phyloP scores from a whole-genome alignment of 64 coral and sea anemone genomes.

The Platygyra sinensis region DNA sequence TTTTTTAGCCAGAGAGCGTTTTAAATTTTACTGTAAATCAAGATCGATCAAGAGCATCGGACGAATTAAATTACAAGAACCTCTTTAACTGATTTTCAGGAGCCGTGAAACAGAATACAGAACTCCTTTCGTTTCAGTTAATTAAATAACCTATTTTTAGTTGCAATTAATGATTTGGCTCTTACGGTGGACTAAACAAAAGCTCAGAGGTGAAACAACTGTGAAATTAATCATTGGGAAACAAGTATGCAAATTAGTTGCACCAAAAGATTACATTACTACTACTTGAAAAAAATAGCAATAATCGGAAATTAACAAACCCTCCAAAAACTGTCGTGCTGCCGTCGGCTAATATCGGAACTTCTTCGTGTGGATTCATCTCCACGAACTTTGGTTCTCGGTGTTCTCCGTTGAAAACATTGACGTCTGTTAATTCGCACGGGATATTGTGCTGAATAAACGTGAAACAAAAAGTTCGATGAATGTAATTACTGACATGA shows the following conservation, averaged over 20 bases:
- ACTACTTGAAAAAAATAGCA: not conserved
- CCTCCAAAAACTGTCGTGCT: slow-evolving; percentile 70
- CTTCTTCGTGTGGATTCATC: slow-evolving; percentile 79
- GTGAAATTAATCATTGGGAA: not conserved
- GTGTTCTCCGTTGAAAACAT: slow-evolving; percentile 76
- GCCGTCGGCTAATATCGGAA: slow-evolving; percentile 69
- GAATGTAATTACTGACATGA: not conserved
- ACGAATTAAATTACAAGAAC: too few species aligned
- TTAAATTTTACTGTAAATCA: too few species aligned
- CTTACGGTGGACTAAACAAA: not conserved
- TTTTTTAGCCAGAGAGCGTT: too few species aligned
- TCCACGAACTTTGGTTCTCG: slow-evolving; percentile 39
- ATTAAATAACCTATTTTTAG: not conserved
- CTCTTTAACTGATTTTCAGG: too few species aligned
- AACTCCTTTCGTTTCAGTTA: not conserved
- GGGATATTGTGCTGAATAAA: slow-evolving; percentile 73
- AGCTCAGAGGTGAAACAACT: not conserved
- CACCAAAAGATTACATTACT: too few species aligned
- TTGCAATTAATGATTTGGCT: not conserved
- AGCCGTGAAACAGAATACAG: too few species aligned
- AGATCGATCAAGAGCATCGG: too few species aligned
- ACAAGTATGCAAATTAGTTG: slow-evolving; percentile 3
- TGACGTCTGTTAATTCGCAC: slow-evolving; percentile 59
- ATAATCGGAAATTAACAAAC: slow-evolving; percentile 40
- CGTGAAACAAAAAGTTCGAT: not conserved